Base-by-base conservation (phyloP, 2,797 vertebrate genomes). In the Myripristis jacobus region DNA sequence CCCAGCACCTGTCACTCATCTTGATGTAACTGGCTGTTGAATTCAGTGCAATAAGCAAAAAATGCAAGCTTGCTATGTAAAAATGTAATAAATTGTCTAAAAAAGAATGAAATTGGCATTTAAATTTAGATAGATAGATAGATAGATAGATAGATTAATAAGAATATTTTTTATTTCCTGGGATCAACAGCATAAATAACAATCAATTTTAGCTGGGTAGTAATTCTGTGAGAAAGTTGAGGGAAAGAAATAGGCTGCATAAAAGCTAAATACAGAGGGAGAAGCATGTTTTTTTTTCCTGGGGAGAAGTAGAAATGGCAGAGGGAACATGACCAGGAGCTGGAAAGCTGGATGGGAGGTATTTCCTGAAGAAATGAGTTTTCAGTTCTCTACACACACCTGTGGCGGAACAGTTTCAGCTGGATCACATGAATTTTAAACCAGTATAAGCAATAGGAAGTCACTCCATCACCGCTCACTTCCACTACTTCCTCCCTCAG, bases 101-200 rank as follows among this genome's bases (percentile, higher is more conserved):
- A n/a, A n/a, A n/a, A n/a, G n/a, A n/a, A n/a, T n/a, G n/a, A n/a
- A n/a, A n/a, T n/a, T n/a, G n/a, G n/a, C n/a, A n/a, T n/a, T n/a
- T n/a, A n/a, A n/a, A n/a, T n/a, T n/a, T n/a, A n/a, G n/a, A n/a
- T n/a, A 29, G 27, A 6, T 29, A 3, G 27, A 29, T 29, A 29
- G 27, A 29, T 29, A 29, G 27, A 29, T 3, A 29, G 27, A 29
- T 29, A 29, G 3, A 29, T 29, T 11, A 15, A 38, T 10, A 13
- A n/a, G 47, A 81, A 85, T 75, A 77, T 31, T 74, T 7, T 34
- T 78, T n/a, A 83, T 57, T 34, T 34, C 34, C 60, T 43, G 13
- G 24, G 38, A 69, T 69, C 50, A 61, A 66, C 55, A 65, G 50
- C 48, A 24, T 1, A n/a, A 43, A 6, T 75, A 55, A 77, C 19